Base-by-base conservation (phyloP, 2,113 vertebrate species). In the Microtus ochrogaster region DNA sequence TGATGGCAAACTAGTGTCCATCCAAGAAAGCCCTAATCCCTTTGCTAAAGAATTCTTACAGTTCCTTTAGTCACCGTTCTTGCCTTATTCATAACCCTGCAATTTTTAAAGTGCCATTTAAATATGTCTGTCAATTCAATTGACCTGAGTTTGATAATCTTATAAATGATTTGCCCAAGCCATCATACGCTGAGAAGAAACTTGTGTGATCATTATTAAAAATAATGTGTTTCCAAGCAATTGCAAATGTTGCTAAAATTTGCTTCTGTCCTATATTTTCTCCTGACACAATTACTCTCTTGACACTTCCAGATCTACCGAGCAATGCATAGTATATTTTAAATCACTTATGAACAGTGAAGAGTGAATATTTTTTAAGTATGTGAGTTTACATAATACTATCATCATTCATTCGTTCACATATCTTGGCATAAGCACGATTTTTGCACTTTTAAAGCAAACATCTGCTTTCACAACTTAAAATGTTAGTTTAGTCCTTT, bases 161-260 rank as follows among this genome's bases (percentile, higher is more conserved):
- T 55, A 63, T 47, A 9, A 47, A 17, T 89, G 66, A 16, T 55
- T 83, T 65, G 78, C 5, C 2, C 21, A 84, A 33, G 19, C 1
- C 9, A 92, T 91, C 26, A 13, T 44, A 58, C 89, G 73, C 14
- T 28, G 73, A 61, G 85, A 74, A 55, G 9, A 70, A 92, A 68
- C 12, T 58, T 58, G 66, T 2, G 5, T 77, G 10, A 17, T 44
- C 3, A 58, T 86, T 77, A 66, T 24, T 14, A 79, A 39, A 41
- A 13, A 65, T 78, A 1, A 39, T 95, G 70, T 81, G 11, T 87
- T 84, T 85, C 30, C 85, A 26, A 81, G 26, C 30, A 66, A 72
- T 89, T 78, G 84, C 33, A 92, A n/a, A 76, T 13, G 39, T 89
- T 41, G 9, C 58, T 85, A 65, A 91, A 88, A 65, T 92, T 28